Evolutionary conservation across 2,888 invertebrate genomes (phyloP).

Genomic region (Drosophila lutescens): DNA sequence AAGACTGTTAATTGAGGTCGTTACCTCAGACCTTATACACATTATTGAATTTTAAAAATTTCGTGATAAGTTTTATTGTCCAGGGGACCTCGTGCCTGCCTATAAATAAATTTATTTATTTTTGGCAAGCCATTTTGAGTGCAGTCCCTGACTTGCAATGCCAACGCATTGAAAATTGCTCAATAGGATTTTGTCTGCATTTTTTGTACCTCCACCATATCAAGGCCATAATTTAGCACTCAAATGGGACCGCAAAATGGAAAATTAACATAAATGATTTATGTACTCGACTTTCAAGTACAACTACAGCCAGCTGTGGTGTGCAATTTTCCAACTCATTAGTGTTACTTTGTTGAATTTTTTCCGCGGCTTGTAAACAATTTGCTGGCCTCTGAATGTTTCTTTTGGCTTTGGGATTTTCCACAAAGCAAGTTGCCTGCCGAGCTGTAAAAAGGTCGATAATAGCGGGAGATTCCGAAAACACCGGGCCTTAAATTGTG

Average conservation of each 20-base stretch:
- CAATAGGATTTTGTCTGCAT: slow-evolving; percentile 49
- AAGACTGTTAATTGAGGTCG: slow-evolving; percentile 62
- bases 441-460: slow-evolving; percentile 28
- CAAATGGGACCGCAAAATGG: slow-evolving; percentile 50
- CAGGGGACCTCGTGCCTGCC: slow-evolving; percentile 36
- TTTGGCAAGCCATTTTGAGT: slow-evolving; percentile 56
- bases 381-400: slow-evolving; percentile 29
- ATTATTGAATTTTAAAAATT: slow-evolving; percentile 51
- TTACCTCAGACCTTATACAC: slow-evolving; percentile 41
- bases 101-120: slow-evolving; percentile 29
- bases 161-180: slow-evolving; percentile 44
- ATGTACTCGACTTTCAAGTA: slow-evolving; percentile 58
- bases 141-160: slow-evolving; percentile 74
- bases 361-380: slow-evolving; percentile 48
- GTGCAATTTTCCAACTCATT: slow-evolving; percentile 72
- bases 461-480: slow-evolving; percentile 9
- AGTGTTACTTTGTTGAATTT: slow-evolving; percentile 47
- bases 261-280: slow-evolving; percentile 68
- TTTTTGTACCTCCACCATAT: slow-evolving; percentile 12
- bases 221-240: slow-evolving; percentile 67
- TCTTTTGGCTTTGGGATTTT: slow-evolving; percentile 14
- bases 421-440: slow-evolving; percentile 32
- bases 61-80: slow-evolving; percentile 56
- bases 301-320: slow-evolving; percentile 30
- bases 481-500: background rate